Evolutionary conservation across 2,888 invertebrate species (phyloP).

Genomic region (Sinodicranocentrus sp.): DNA sequence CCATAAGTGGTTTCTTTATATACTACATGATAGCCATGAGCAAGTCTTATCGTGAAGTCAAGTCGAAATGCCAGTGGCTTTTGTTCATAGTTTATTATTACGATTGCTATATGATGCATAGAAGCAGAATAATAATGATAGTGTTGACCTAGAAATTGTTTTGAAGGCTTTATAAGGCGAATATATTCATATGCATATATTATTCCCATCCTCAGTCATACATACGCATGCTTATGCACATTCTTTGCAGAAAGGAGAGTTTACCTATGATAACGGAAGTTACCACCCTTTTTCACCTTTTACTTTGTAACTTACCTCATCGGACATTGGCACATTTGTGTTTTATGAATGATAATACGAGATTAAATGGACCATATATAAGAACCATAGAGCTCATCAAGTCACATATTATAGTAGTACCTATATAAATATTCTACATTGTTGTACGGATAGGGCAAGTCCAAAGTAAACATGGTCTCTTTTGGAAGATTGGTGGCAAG

Average conservation of each 20-base stretch:
- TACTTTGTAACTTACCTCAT: slow-evolving; percentile 37
- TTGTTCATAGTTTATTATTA: slow-evolving; percentile 29
- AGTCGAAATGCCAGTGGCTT: slow-evolving; percentile 38
- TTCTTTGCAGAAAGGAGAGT: not conserved
- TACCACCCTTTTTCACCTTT: slow-evolving; percentile 45
- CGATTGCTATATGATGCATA: not conserved
- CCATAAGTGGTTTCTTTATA: slow-evolving; percentile 19
- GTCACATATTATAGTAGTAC: not conserved
- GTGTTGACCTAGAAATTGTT: slow-evolving; percentile 49
- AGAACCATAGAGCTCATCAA: not conserved
- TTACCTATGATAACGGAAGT: slow-evolving; percentile 48
- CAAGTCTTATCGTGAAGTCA: slow-evolving; percentile 3
- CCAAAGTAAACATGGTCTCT: not conserved
- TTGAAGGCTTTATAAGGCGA: not conserved
- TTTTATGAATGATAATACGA: slow-evolving; percentile 7
- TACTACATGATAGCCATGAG: slow-evolving; percentile 3
- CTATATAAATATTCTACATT: too few species aligned
- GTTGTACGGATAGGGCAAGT: not conserved
- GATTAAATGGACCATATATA: slow-evolving; percentile 4
- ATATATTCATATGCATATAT: not conserved
- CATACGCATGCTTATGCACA: not conserved
- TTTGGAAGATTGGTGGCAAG: slow-evolving; percentile 6
- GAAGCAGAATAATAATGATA: slow-evolving; percentile 42
- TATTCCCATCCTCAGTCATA: too few species aligned
- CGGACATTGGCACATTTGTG: slow-evolving; percentile 18